Percentiles rank a stretch among this genome's conserved stretches.
Conservation (phyloP, 2,888 invertebrate species). For the Lampropteryx suffumata region DNA sequence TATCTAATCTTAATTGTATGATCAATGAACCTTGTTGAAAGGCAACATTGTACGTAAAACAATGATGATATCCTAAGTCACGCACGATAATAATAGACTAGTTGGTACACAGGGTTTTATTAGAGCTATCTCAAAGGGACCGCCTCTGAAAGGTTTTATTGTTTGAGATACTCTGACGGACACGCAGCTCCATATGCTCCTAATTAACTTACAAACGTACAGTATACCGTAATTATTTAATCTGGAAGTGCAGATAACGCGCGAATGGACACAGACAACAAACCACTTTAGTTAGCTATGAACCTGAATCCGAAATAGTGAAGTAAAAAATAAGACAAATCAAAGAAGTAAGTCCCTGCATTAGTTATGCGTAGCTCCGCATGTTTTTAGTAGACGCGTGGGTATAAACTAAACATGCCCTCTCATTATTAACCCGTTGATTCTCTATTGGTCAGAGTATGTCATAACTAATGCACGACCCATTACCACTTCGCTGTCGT, state of each 20-base stretch:
- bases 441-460: too few species aligned
- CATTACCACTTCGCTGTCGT: background rate
- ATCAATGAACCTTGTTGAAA: constrained; percentile 12
- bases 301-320: constrained; percentile 9
- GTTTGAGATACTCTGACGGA: constrained; percentile 51
- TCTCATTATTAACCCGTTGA: too few species aligned
- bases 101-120: constrained; percentile 53
- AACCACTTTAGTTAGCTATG: constrained; percentile 24
- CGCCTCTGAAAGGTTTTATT: constrained; percentile 69
- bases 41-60: constrained; percentile 21
- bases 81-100: constrained; percentile 43
- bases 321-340: background rate
- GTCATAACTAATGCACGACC: too few species aligned
- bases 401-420: too few species aligned
- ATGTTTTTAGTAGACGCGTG: too few species aligned
- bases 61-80: constrained; percentile 32
- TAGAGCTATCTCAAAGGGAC: constrained; percentile 61
- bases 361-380: too few species aligned
- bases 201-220: constrained; percentile 67
- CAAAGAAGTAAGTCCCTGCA: too few species aligned
- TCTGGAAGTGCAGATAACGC: constrained; percentile 34
- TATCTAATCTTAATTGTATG: background rate
- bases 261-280: constrained; percentile 39
- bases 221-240: constrained; percentile 34
- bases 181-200: constrained; percentile 58